Conservation (phyloP, 2,797 vertebrate genomes). For the Pipistrellus kuhlii region DNA sequence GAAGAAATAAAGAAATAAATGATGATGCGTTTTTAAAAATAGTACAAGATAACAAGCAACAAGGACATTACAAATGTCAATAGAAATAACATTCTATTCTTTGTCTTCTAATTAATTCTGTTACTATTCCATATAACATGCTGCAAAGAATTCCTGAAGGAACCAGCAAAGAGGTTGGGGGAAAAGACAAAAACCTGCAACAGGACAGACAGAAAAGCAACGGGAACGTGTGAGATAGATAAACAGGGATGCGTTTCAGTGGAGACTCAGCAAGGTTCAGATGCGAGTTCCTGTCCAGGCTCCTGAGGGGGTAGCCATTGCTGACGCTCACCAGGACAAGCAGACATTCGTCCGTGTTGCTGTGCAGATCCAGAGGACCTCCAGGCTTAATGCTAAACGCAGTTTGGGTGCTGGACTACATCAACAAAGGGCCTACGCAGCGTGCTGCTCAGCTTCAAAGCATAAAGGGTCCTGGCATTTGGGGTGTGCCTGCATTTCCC, state of each 20-base stretch:
- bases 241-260: neutral
- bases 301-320: neutral
- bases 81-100: neutral
- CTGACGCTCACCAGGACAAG: neutral
- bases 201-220: neutral
- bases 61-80: neutral
- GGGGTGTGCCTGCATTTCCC: neutral
- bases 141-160: neutral
- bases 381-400: neutral
- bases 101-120: neutral
- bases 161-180: neutral
- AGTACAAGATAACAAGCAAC: neutral
- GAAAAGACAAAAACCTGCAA: constrained; percentile 4
- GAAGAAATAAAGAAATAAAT: constrained; percentile 48
- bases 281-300: neutral
- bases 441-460: neutral
- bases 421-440: neutral
- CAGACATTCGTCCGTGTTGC: neutral
- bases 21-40: neutral
- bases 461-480: neutral
- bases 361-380: neutral
- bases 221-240: neutral
- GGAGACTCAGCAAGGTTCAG: neutral
- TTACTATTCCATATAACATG: neutral
- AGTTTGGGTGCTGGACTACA: neutral